Percentiles rank a stretch among this genome's conserved stretches.
phyloP scores from a whole-genome alignment of 2,888 invertebrate species.

The Cantharis nigra region DNA sequence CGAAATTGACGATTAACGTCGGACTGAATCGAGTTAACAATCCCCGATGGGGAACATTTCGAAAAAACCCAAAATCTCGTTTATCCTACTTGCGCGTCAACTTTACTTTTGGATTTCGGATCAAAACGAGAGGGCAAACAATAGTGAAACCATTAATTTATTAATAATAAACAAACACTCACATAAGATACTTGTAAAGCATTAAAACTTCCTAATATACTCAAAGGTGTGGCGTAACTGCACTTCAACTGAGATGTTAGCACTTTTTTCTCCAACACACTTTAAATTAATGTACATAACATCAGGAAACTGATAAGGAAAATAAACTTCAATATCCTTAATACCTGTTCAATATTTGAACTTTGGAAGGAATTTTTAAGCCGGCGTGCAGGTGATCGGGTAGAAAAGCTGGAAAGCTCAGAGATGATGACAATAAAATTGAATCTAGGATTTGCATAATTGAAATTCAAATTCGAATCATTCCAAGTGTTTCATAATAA shows the following conservation, averaged over 20 bases:
- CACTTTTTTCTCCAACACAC: conserved; percentile 27
- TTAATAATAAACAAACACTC: background rate
- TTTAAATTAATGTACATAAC: conserved; percentile 24
- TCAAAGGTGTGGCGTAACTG: conserved; percentile 35
- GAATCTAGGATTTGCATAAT: background rate
- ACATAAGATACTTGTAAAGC: background rate
- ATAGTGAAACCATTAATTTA: background rate
- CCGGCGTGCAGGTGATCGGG: conserved; percentile 13
- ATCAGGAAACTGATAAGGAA: conserved; percentile 35
- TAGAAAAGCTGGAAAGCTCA: background rate
- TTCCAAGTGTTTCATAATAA: background rate
- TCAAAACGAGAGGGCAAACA: background rate
- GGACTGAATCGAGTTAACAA: too few relatives aligned
- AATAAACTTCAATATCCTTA: conserved; percentile 36
- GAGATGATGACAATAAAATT: background rate
- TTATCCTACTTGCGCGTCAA: too few relatives aligned
- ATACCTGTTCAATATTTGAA: conserved; percentile 39
- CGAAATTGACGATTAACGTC: too few relatives aligned
- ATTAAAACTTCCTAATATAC: background rate
- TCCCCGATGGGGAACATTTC: too few relatives aligned
- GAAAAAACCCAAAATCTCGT: too few relatives aligned
- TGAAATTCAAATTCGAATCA: background rate
- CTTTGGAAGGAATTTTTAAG: conserved; percentile 20
- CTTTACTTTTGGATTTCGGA: background rate
- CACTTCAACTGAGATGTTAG: conserved; percentile 13